Conservation (phyloP, 2,888 invertebrate species). For the Odontocolon sp. region DNA sequence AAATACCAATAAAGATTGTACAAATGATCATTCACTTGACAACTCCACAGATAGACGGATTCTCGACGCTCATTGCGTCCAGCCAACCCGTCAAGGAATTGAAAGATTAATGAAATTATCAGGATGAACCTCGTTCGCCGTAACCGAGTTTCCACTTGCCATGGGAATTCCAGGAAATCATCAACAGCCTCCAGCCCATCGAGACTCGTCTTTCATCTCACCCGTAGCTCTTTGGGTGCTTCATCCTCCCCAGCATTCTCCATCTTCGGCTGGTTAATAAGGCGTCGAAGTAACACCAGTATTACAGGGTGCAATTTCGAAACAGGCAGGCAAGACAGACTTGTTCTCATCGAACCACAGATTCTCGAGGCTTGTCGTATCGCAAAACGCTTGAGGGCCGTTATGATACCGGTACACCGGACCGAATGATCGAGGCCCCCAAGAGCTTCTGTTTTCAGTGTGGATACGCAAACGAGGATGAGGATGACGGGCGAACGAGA, state of each 20-base stretch:
- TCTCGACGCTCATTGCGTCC: too few species aligned
- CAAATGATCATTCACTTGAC: too few species aligned
- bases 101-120: background rate
- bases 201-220: background rate
- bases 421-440: constrained; percentile 51
- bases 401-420: constrained; percentile 70
- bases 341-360: constrained; percentile 11
- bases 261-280: constrained; percentile 26
- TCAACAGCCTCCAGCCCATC: background rate
- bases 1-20: too few species aligned
- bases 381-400: constrained; percentile 56
- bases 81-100: too few species aligned
- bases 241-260: too few species aligned
- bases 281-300: constrained; percentile 31
- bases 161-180: background rate
- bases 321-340: too few species aligned
- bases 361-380: too few species aligned
- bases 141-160: background rate
- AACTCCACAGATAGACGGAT: too few species aligned
- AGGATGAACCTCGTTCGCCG: background rate
- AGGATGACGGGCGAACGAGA: constrained; percentile 32
- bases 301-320: constrained; percentile 42
- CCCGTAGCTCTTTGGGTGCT: too few species aligned
- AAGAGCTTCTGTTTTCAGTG: constrained; percentile 75
- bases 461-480: constrained; percentile 65